Evolutionary conservation across 2,888 invertebrate species (phyloP).

Genomic region (Ophion costatus): DNA sequence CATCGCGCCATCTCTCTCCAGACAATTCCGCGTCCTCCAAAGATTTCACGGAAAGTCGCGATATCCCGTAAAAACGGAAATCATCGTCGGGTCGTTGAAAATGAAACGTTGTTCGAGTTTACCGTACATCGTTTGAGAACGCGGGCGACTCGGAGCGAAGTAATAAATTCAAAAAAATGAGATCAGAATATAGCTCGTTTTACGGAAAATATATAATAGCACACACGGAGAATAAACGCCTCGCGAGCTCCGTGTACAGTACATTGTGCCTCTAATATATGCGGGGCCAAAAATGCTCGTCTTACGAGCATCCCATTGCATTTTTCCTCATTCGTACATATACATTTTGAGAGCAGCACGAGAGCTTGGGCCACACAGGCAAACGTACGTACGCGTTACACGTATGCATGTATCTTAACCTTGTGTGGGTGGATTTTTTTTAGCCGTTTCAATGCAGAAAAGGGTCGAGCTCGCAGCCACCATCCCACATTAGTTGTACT

Average conservation of each 20-base stretch:
- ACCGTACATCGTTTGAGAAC: conserved; percentile 15
- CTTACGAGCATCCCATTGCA: conserved; percentile 45
- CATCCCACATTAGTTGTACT: conserved; percentile 63
- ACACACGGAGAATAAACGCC: conserved; percentile 34
- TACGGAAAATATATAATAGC: conserved; percentile 24
- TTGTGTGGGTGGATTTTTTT: conserved; percentile 8
- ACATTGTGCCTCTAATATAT: conserved; percentile 29
- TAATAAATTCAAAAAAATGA: conserved; percentile 9
- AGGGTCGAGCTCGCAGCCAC: conserved; percentile 40
- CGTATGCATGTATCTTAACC: background rate
- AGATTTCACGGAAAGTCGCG: background rate
- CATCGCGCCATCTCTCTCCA: background rate
- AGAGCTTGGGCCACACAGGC: conserved; percentile 19
- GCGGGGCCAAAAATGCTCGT: conserved; percentile 33
- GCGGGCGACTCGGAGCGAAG: background rate
- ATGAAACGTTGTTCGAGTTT: conserved; percentile 8
- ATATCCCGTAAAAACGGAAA: background rate
- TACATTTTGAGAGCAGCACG: conserved; percentile 15
- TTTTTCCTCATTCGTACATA: conserved; percentile 26
- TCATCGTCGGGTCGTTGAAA: background rate
- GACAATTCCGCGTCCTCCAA: background rate
- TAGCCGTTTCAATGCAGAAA: conserved; percentile 29
- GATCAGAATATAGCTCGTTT: background rate
- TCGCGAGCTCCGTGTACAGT: conserved; percentile 16
- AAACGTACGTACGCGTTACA: conserved; percentile 7